Evolutionary conservation across 53 echinoderm and acorn worm species (phyloP), one percentile per base, ranked within the genome.

Genomic region (Stichopus horrens): DNA sequence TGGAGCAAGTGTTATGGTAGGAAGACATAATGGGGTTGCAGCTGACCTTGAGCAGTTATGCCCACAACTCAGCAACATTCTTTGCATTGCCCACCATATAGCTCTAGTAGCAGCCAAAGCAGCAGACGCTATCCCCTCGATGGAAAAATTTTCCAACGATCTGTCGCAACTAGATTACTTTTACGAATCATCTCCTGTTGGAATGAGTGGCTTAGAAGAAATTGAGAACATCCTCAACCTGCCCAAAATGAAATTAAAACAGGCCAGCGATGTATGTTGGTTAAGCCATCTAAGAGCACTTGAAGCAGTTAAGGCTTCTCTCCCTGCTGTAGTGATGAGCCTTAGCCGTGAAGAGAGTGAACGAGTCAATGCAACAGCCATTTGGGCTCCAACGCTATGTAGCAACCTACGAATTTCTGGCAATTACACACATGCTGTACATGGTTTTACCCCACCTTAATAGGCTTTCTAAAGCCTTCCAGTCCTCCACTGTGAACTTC

Each of bases 201-300:
- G 51, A 6, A 78, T 52, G 78, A 77, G 77, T 37, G 23, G 77
- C 52, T 77, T 77, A 52, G 52, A 23, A 77, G 77, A 77, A 52
- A 77, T 18, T 13, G 77, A n/a, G 4, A 78, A 78, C 37, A 37
- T 78, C 52, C 54, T 78, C 4, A 78, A 78, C 53, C 51, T 78
- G 78, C 78, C 51, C 6, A 53, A 78, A 37, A 78, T 23, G 18
- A 78, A 78, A 53, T 11, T 78, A 9, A 78, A 78, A 53, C 78
- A 78, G 51, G 88, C 88, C 21, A 88, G 54, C 18, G 76, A 74
- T 53, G 76, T 88, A 10, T 53, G 88, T 57, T 88, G 88, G 76
- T 20, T 88, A 9, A 74, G 74, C 57, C 88, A 88, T 88, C 88
- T 56, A 18, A 88, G 55, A 22, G 88, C 88, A 76, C 76, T 88